Evolutionary conservation across 2,888 invertebrate species (phyloP).

Genomic region (Erebia ligea): DNA sequence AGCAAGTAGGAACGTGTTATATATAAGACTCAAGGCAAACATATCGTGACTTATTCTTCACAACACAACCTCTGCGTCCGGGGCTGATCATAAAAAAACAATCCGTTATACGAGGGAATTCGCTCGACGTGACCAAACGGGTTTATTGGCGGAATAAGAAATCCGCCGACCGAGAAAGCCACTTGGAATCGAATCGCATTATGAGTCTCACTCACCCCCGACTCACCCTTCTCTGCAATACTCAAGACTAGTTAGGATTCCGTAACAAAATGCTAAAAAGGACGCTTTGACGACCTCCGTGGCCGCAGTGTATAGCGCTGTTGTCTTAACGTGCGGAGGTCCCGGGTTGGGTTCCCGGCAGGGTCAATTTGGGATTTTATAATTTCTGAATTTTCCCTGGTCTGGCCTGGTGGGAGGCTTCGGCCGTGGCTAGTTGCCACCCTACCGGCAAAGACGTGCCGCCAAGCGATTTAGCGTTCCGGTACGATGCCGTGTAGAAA

Average conservation of each 20-base stretch:
- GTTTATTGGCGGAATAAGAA: conserved; percentile 13
- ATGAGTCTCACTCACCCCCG: not conserved
- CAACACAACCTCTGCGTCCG: conserved; percentile 1
- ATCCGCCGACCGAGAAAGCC: conserved; percentile 1
- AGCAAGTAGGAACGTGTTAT: not conserved
- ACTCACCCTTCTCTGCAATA: not conserved
- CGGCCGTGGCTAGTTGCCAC: no score
- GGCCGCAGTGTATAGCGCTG: no score
- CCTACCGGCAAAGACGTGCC: no score
- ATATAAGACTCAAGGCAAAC: not conserved
- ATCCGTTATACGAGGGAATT: not conserved
- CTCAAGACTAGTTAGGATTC: not conserved
- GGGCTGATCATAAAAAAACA: conserved; percentile 12
- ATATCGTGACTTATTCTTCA: not conserved
- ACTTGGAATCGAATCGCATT: not conserved
- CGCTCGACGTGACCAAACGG: conserved; percentile 10
- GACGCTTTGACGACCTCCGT: no score
- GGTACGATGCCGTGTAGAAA: no score
- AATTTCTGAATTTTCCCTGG: no score
- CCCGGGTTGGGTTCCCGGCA: no score
- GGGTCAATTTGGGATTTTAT: no score
- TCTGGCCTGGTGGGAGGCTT: no score
- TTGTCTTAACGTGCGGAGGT: no score
- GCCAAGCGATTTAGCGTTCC: no score
- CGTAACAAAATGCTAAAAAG: not conserved